These are phyloP conservation scores for Triplophysa rosa DNA, from an alignment of 2,113 vertebrate genomes.

Conservation along the genomic window DNA sequence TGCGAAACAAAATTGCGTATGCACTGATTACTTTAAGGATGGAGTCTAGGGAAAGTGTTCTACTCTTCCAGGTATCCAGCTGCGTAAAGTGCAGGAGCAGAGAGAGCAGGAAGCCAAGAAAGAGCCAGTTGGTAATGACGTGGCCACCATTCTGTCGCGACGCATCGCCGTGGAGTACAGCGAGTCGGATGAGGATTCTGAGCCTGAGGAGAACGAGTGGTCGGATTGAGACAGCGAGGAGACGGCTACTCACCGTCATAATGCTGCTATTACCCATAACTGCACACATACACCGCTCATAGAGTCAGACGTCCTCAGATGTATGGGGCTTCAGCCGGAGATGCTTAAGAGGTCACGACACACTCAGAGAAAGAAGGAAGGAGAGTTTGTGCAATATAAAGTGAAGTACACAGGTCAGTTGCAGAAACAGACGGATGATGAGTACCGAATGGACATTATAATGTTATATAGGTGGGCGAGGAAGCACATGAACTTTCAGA, in stretches of 20 bases:
- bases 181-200: conserved; percentile 91
- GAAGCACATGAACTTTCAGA: conserved; percentile 37
- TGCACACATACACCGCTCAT: conserved; percentile 38
- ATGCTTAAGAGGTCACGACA: not conserved
- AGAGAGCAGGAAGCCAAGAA: conserved; percentile 90
- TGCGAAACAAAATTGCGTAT: not conserved
- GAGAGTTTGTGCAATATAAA: conserved; percentile 16
- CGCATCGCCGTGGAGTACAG: conserved; percentile 96
- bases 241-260: not conserved
- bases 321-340: not conserved
- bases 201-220: conserved; percentile 95
- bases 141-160: conserved; percentile 92
- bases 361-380: not conserved
- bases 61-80: conserved; percentile 82
- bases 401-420: not conserved
- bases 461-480: not conserved
- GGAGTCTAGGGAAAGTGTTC: no score
- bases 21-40: no score
- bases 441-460: not conserved
- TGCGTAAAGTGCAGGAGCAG: conserved; percentile 96
- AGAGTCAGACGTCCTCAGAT: not conserved
- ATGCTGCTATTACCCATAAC: conserved; percentile 46
- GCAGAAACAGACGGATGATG: not conserved
- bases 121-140: conserved; percentile 89
- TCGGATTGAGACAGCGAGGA: conserved; percentile 75